Base-by-base conservation (phyloP, 2,888 invertebrate genomes). In the Pilophorus perplexus region DNA sequence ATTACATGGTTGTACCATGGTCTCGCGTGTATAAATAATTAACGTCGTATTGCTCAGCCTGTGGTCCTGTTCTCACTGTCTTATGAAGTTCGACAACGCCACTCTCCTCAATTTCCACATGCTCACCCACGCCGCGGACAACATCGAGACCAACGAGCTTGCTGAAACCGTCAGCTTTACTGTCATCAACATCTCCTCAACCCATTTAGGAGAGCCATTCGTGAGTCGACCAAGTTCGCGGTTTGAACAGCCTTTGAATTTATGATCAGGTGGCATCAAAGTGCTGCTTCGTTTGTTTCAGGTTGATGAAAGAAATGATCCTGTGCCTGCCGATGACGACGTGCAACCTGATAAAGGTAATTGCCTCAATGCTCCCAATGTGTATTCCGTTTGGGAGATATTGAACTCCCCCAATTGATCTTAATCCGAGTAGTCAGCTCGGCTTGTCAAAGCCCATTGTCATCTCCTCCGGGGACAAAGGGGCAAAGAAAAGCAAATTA, bases 31-130 rank as follows among this genome's bases (percentile, higher is more conserved):
- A n/a, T n/a, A n/a, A n/a, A n/a, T n/a, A n/a, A n/a, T n/a, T n/a
- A n/a, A n/a, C n/a, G n/a, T n/a, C n/a, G n/a, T n/a, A 40, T 40
- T 40, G 4, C 4, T 40, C 16, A 71, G 71, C 18, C 55, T 68
- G 46, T 79, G 77, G 77, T 75, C 75, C 68, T 79, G 79, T 69
- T 71, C 74, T 1, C 74, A 75, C 37, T 79, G 79, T 68, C 72
- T 14, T n/a, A 25, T 59, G 44, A 40, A 6, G 22, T 79, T 79
- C 68, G 77, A 76, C 72, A 75, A 80, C 75, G 74, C 78, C 64
- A 70, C 78, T 70, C 72, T 82, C 6, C 76, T 83, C 12, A 80
- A 80, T 73, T 74, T 83, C 22, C 83, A 83, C 72, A 78, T 78
- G 1, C 74, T 81, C 18, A 76, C 79, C 3, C 83, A 83, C 71